phyloP scores from a whole-genome alignment of 2,888 invertebrate species.

The Torymus texanus region DNA sequence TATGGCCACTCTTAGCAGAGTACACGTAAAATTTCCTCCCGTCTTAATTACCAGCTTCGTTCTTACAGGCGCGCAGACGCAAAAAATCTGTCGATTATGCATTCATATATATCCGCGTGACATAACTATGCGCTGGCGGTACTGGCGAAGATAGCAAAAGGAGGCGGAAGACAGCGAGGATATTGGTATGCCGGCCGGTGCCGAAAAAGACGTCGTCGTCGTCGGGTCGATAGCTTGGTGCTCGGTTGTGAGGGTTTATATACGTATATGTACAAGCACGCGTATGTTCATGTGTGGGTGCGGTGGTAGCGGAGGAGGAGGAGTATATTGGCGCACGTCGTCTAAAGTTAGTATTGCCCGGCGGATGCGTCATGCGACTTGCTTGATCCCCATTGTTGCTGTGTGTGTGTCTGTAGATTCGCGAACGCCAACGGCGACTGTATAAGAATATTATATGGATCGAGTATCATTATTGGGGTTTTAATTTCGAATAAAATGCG shows the following conservation, averaged over 20 bases:
- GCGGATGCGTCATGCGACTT: slow-evolving; percentile 62
- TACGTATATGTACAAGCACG: neutral
- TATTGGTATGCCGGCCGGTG: slow-evolving; percentile 68
- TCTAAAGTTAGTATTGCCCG: slow-evolving; percentile 60
- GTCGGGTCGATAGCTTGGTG: slow-evolving; percentile 62
- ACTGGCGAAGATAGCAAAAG: neutral
- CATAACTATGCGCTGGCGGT: neutral
- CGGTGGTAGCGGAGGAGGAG: neutral
- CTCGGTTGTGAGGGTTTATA: neutral
- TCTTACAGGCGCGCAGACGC: too few relatives aligned
- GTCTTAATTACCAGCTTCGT: too few relatives aligned
- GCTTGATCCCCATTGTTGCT: too few relatives aligned
- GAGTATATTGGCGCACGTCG: slow-evolving; percentile 50
- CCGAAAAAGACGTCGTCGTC: slow-evolving; percentile 60
- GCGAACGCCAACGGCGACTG: slow-evolving; percentile 57
- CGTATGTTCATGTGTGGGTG: neutral
- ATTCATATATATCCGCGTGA: too few relatives aligned
- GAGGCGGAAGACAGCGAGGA: neutral
- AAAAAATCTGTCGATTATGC: too few relatives aligned
- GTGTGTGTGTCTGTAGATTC: too few relatives aligned
- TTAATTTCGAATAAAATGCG: too few relatives aligned
- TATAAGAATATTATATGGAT: slow-evolving; percentile 59
- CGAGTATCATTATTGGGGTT: too few relatives aligned
- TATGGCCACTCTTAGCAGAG: too few relatives aligned
- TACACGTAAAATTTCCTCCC: too few relatives aligned